These are phyloP conservation scores for Trissolcus japonicus DNA, from an alignment of 2,888 invertebrate genomes.

Conservation along the genomic window DNA sequence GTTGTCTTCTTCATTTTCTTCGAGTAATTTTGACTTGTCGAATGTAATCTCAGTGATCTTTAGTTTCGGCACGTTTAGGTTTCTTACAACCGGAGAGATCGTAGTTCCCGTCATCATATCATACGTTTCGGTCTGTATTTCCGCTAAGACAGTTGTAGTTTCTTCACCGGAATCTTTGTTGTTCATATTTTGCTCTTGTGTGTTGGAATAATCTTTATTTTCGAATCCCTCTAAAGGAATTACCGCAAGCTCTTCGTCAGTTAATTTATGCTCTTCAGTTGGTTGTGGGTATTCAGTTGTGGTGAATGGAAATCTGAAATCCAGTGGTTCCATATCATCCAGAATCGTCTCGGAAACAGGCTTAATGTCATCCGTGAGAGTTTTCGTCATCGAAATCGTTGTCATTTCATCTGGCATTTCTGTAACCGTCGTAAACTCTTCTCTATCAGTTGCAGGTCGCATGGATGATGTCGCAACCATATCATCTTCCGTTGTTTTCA, in stretches of 20 bases:
- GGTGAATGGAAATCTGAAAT: slow-evolving; percentile 64
- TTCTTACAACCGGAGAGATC: neutral
- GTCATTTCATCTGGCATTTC: slow-evolving; percentile 27
- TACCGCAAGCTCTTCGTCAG: slow-evolving; percentile 67
- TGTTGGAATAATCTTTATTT: no score
- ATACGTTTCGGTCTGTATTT: slow-evolving; percentile 7
- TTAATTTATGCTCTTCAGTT: slow-evolving; percentile 49
- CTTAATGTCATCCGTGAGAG: slow-evolving; percentile 64
- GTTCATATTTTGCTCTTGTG: neutral
- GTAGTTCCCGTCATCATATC: slow-evolving; percentile 8
- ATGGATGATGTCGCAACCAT: slow-evolving; percentile 62
- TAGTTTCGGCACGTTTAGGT: slow-evolving; percentile 10
- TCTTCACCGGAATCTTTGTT: slow-evolving; percentile 30
- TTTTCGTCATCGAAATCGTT: slow-evolving; percentile 27
- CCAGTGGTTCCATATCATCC: slow-evolving; percentile 65
- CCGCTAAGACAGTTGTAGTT: slow-evolving; percentile 27
- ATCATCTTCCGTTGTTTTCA: slow-evolving; percentile 70
- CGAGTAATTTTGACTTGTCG: slow-evolving; percentile 23
- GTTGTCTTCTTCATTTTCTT: slow-evolving; percentile 16
- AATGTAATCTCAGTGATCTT: slow-evolving; percentile 44
- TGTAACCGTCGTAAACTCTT: slow-evolving; percentile 21
- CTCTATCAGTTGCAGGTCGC: slow-evolving; percentile 35
- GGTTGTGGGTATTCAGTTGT: slow-evolving; percentile 56
- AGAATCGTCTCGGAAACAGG: slow-evolving; percentile 67
- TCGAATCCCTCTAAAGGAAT: slow-evolving; percentile 68